Percentiles rank a stretch among this genome's conserved stretches.
phyloP scores from a whole-genome alignment of 2,888 invertebrate species.

The Oscheius sp. region DNA sequence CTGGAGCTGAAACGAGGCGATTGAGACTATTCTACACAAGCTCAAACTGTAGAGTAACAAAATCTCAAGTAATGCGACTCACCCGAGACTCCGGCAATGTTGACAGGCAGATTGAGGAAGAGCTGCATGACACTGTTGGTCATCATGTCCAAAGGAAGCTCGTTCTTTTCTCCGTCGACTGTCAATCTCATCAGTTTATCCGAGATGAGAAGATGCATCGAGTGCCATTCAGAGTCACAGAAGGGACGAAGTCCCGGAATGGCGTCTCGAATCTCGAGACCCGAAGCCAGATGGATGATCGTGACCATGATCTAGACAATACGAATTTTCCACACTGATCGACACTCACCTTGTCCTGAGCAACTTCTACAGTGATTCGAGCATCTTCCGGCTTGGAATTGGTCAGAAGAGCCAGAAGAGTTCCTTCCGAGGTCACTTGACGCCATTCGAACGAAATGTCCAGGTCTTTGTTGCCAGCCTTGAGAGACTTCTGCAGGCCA shows the following conservation, averaged over 20 bases:
- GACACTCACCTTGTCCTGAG: conserved; percentile 34
- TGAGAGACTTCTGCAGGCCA: conserved; percentile 21
- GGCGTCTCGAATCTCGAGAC: conserved; percentile 42
- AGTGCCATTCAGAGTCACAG: conserved; percentile 66
- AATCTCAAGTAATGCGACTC: background rate
- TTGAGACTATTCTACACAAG: too few species aligned
- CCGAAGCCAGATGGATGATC: conserved; percentile 37
- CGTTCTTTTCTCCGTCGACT: conserved; percentile 38
- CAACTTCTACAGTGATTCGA: conserved; percentile 40
- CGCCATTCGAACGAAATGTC: conserved; percentile 47
- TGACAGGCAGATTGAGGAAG: conserved; percentile 52
- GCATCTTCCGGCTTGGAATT: conserved; percentile 43
- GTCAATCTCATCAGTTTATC: conserved; percentile 37
- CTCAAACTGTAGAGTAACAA: too few species aligned
- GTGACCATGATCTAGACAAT: conserved; percentile 38
- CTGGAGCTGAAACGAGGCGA: conserved; percentile 34
- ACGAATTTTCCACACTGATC: background rate
- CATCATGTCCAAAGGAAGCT: conserved; percentile 42
- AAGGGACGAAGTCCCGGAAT: conserved; percentile 44
- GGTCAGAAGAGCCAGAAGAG: conserved; percentile 43
- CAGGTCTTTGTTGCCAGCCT: conserved; percentile 2
- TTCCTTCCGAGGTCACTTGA: conserved; percentile 44
- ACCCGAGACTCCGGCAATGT: conserved; percentile 59
- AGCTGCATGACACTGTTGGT: conserved; percentile 42
- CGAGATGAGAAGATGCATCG: conserved; percentile 47